phyloP scores from a whole-genome alignment of 2,113 vertebrate species.

The Rhea americana region DNA sequence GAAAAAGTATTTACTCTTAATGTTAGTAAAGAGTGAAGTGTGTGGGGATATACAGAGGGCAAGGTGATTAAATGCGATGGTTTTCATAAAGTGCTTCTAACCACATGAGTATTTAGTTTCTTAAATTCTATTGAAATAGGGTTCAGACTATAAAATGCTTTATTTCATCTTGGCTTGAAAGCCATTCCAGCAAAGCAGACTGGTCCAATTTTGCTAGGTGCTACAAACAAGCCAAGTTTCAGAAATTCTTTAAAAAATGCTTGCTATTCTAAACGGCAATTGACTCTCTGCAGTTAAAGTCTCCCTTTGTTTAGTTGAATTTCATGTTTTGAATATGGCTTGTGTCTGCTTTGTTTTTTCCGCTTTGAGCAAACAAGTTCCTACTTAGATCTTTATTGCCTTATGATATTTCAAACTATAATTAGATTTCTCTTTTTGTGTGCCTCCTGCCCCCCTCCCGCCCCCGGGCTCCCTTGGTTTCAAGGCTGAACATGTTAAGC shows the following conservation, averaged over 20 bases:
- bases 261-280: conserved; percentile 21
- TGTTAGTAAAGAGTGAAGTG: not conserved
- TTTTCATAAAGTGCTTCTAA: conserved; percentile 15
- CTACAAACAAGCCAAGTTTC: not conserved
- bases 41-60: not conserved
- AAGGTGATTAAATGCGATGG: conserved; percentile 1
- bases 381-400: conserved; percentile 58
- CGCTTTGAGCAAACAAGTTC: conserved; percentile 50
- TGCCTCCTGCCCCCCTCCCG: not conserved
- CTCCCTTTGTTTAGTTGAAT: conserved; percentile 32
- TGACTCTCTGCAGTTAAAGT: conserved; percentile 36
- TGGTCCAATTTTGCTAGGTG: not conserved
- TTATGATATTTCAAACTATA: conserved; percentile 51
- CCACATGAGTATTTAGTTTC: conserved; percentile 22
- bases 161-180: conserved; percentile 44
- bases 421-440: conserved; percentile 38
- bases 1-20: not conserved
- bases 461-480: conserved; percentile 27
- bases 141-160: conserved; percentile 30
- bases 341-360: not conserved
- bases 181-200: not conserved
- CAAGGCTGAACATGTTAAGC: conserved; percentile 61
- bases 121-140: not conserved
- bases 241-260: conserved; percentile 5
- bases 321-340: conserved; percentile 3